phyloP scores from a whole-genome alignment of 2,888 invertebrate species.

The Plusia festucae region DNA sequence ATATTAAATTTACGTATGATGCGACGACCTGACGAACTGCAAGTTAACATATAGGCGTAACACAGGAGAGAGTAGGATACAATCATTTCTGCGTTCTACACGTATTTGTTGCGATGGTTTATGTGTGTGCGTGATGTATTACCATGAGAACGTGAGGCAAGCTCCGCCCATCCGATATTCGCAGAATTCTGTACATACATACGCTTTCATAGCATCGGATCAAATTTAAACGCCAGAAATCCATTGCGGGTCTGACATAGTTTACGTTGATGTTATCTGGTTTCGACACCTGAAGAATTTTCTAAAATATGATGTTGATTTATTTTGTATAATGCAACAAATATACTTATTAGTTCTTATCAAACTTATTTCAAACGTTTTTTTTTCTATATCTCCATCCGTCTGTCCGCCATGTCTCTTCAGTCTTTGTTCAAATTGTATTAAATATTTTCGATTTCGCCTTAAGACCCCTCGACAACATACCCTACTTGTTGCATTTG shows the following conservation, averaged over 20 bases:
- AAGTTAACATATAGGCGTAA: not conserved
- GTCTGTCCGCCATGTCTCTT: too few relatives aligned
- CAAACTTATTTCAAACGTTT: too few relatives aligned
- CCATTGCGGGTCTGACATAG: not conserved
- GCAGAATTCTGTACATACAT: not conserved
- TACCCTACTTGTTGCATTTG: too few relatives aligned
- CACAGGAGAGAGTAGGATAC: slow-evolving; percentile 21
- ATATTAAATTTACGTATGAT: not conserved
- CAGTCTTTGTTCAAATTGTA: too few relatives aligned
- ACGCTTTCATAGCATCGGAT: not conserved
- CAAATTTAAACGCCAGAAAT: not conserved
- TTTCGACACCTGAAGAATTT: too few relatives aligned
- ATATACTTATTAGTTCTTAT: too few relatives aligned
- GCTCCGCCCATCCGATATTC: slow-evolving; percentile 16
- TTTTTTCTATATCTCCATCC: too few relatives aligned
- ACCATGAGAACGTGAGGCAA: not conserved
- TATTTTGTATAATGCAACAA: too few relatives aligned
- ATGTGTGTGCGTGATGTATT: slow-evolving; percentile 13
- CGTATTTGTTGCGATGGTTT: slow-evolving; percentile 8
- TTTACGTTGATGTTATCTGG: not conserved
- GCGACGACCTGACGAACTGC: not conserved
- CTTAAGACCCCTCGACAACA: too few relatives aligned
- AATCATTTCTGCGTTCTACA: slow-evolving; percentile 17
- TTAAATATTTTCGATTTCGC: too few relatives aligned
- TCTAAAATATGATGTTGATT: too few relatives aligned